phyloP scores from a whole-genome alignment of 1,140 invertebrate species.

The Magallana ariakensis region DNA sequence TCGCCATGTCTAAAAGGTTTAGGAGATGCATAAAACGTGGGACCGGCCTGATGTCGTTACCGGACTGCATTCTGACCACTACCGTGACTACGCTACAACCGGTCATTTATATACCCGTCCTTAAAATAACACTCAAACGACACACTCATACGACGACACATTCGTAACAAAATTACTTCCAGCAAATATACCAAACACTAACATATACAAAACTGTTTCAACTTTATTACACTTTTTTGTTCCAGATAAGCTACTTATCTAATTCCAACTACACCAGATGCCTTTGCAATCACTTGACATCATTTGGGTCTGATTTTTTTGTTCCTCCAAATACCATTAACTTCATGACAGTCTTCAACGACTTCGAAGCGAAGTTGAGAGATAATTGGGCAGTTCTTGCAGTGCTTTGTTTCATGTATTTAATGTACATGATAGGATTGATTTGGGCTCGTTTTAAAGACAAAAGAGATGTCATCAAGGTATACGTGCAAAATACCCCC shows the following conservation, averaged over 20 bases:
- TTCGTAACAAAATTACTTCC: too few species aligned
- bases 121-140: too few species aligned
- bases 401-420: conserved; percentile 62
- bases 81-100: too few species aligned
- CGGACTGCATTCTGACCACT: too few species aligned
- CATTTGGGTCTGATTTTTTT: conserved; percentile 70
- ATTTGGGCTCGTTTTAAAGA: conserved; percentile 71
- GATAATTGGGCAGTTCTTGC: conserved; percentile 73
- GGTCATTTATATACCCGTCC: too few species aligned
- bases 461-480: conserved; percentile 70
- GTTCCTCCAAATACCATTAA: conserved; percentile 70
- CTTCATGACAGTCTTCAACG: conserved; percentile 69
- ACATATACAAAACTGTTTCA: not conserved
- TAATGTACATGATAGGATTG: conserved; percentile 64
- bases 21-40: too few species aligned
- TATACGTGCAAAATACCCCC: conserved; percentile 23
- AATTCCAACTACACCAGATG: conserved; percentile 64
- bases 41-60: too few species aligned
- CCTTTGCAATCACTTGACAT: conserved; percentile 71
- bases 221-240: not conserved
- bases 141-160: too few species aligned
- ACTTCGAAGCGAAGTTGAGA: conserved; percentile 65
- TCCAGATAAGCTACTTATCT: conserved; percentile 64
- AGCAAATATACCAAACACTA: not conserved
- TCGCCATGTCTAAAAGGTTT: too few species aligned